Conservation (phyloP, 2,113 vertebrate species). For the Riparia riparia region DNA sequence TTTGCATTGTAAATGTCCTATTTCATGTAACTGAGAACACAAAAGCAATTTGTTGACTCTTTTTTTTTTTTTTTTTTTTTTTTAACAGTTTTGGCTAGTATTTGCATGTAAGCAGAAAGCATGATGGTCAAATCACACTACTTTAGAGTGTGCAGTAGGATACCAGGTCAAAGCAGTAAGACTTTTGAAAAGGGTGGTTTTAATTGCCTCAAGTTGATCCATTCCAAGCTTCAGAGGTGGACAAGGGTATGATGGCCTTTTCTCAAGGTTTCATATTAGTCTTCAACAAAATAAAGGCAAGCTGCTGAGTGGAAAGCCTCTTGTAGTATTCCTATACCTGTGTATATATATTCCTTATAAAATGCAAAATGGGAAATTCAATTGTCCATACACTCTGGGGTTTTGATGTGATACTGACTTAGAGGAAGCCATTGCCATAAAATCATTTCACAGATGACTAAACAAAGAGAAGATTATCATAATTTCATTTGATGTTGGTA, state of each 20-base stretch:
- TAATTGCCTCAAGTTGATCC: fast-evolving
- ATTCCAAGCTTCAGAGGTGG: not conserved
- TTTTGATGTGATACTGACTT: constrained; percentile 49
- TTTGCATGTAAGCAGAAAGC: not conserved
- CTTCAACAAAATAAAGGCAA: not conserved
- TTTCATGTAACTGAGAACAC: not conserved
- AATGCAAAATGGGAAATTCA: not conserved
- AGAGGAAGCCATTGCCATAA: constrained; percentile 18
- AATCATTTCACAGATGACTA: constrained; percentile 37
- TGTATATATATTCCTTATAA: not conserved
- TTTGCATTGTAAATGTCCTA: not conserved
- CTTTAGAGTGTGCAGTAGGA: not conserved
- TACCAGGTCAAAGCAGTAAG: not conserved
- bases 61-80: not conserved
- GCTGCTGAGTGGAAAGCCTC: not conserved
- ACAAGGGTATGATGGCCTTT: not conserved
- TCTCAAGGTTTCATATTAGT: not conserved
- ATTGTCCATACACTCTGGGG: not conserved
- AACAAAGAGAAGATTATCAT: constrained; percentile 47
- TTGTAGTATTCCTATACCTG: not conserved
- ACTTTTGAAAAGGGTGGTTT: not conserved
- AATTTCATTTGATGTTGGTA: constrained; percentile 48
- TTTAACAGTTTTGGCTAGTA: not conserved
- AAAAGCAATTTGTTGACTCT: not conserved
- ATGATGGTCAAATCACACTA: not conserved